Base-by-base conservation (phyloP, 2,797 vertebrate genomes). In the Sebastes oblongus region DNA sequence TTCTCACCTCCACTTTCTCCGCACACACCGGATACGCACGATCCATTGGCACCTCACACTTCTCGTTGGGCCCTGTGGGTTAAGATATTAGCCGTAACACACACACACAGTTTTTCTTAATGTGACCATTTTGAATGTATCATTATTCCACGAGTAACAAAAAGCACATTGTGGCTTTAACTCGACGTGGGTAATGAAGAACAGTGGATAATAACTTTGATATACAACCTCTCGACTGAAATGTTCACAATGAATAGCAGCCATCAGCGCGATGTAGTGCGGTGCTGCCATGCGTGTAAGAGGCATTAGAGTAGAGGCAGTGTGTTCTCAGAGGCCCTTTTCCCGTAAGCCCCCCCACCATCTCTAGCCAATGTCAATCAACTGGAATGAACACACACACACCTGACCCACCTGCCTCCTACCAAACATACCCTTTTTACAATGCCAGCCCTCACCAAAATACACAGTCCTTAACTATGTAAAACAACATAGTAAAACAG, bases 1-100 rank as follows among this genome's bases (percentile, higher is more conserved):
- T 75, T 81, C 91, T 91, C 84, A 96, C 95, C 94, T 94, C 88
- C 36, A 95, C 94, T 84, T 96, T 96, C 74, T 94, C 93, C 3
- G 87, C 92, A 87, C 95, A 96, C 46, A 88, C 50, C 20, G 94
- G 93, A 87, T 91, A 95, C 6, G 70, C 78, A 11, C 88, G 83
- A 85, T 95, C 90, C 56, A 77, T 29, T 67, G 94, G 94, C 66
- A 95, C 90, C 27, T 88, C 85, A 77, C 94, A 96, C 70, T 60
- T 80, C 82, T 91, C 88, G 11, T 3, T 54, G 34, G 81, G 77
- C 67, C 91, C 94, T 92, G 7, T 27, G 64, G 65, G 81, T 46
- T 52, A 64, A 84, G 56, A 87, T 27, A 78, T 81, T 72, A 82
- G 18, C 59, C 14, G 67, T 86, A 46, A 46, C 78, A 88, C 34